Evolutionary conservation across 2,888 invertebrate species (phyloP).

Genomic region (Macrosiphum euphorbiae): DNA sequence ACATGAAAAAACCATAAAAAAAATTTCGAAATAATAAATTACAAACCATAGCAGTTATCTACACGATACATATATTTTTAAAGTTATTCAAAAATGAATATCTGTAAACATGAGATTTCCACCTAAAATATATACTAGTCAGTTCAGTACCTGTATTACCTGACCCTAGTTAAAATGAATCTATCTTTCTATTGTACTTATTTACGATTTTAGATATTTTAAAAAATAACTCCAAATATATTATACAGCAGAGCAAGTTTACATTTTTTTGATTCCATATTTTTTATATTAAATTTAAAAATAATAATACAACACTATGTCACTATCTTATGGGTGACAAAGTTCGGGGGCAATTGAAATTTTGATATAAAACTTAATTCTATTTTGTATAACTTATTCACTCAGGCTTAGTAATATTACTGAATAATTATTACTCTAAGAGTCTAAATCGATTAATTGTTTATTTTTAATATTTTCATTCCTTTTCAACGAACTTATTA

Average conservation of each 20-base stretch:
- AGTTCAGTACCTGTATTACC: too few species aligned
- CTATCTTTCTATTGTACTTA: too few species aligned
- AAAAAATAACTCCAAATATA: neutral
- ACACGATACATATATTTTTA: too few species aligned
- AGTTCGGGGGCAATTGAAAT: neutral
- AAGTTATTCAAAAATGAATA: too few species aligned
- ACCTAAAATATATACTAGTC: too few species aligned
- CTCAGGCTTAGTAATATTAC: neutral
- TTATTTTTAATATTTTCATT: neutral
- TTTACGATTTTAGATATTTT: too few species aligned
- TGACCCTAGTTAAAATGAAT: too few species aligned
- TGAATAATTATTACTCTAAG: neutral
- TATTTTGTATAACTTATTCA: neutral
- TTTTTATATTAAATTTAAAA: neutral
- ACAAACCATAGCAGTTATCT: too few species aligned
- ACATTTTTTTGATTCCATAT: neutral
- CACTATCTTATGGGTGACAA: neutral
- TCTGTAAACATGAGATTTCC: too few species aligned
- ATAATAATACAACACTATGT: neutral
- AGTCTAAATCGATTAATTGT: neutral
- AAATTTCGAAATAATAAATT: too few species aligned
- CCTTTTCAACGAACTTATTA: too few species aligned
- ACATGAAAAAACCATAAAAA: too few species aligned
- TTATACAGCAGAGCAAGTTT: neutral
- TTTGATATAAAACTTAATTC: neutral